Percentiles rank a stretch among this genome's conserved stretches.
These are phyloP conservation scores for Tor tambroides DNA, from an alignment of 2,113 vertebrate species.

Conservation along the genomic window DNA sequence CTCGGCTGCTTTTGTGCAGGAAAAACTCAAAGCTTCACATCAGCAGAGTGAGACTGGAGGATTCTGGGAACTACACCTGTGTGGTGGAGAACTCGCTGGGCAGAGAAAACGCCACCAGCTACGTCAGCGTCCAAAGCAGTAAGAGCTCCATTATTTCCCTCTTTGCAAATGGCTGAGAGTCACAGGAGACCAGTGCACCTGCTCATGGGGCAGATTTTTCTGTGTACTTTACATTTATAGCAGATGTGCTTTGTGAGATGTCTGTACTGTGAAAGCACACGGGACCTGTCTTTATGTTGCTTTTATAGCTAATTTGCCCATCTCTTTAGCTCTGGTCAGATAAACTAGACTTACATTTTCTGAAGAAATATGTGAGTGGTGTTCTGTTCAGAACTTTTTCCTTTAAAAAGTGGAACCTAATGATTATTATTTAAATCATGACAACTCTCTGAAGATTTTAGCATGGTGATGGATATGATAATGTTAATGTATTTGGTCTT, in stretches of 20 bases:
- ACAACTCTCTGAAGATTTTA: too few relatives aligned
- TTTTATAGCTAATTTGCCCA: too few relatives aligned
- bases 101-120: slow-evolving; percentile 87
- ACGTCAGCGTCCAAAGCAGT: slow-evolving; percentile 92
- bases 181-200: not conserved
- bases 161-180: not conserved
- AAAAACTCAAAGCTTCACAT: slow-evolving; percentile 98
- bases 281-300: not conserved
- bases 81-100: slow-evolving; percentile 93
- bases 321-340: not conserved
- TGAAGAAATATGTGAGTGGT: not conserved
- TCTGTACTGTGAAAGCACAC: not conserved
- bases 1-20: slow-evolving; percentile 70
- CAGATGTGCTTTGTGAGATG: not conserved
- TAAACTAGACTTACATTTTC: not conserved
- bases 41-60: slow-evolving; percentile 89
- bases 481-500: too few relatives aligned
- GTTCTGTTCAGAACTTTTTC: not conserved
- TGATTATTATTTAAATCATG: not conserved
- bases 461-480: too few relatives aligned
- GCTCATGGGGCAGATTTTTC: not conserved
- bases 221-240: not conserved
- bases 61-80: slow-evolving; percentile 95
- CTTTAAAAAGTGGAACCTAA: not conserved
- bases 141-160: slow-evolving; percentile 69